phyloP scores from a whole-genome alignment of 2,797 vertebrate species.

The Dendrocincla fuliginosa region DNA sequence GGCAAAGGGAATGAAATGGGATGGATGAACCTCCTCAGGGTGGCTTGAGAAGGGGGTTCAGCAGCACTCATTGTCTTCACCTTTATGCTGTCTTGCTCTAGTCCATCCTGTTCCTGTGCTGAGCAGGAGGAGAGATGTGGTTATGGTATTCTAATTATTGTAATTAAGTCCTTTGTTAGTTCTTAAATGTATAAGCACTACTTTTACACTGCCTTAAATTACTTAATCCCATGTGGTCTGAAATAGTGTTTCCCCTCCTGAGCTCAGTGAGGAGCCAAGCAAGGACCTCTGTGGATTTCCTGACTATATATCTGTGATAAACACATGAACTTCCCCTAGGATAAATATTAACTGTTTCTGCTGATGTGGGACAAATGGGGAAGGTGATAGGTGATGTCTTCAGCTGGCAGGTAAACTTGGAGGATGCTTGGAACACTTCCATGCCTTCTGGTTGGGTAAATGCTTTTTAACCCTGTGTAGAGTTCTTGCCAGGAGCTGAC shows the following conservation, averaged over 20 bases:
- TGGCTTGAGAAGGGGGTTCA: background rate
- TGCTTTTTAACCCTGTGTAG: background rate
- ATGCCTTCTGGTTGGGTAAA: background rate
- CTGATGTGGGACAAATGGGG: background rate
- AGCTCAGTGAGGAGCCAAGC: background rate
- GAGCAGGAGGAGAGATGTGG: rapidly evolving
- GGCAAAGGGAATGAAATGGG: background rate
- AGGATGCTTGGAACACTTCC: rapidly evolving
- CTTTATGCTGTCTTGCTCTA: background rate
- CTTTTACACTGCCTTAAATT: background rate
- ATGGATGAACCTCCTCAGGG: background rate
- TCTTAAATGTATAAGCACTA: background rate
- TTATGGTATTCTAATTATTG: background rate
- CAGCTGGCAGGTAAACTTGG: background rate
- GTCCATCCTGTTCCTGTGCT: background rate
- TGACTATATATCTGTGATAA: background rate
- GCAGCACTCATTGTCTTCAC: background rate
- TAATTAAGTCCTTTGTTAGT: background rate
- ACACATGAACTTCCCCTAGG: rapidly evolving
- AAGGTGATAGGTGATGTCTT: rapidly evolving
- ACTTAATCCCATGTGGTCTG: rapidly evolving
- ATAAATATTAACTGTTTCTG: background rate
- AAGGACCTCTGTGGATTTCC: background rate
- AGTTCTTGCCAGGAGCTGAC: background rate
- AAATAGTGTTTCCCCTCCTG: background rate